A percentile compares a stretch with the other conserved stretches of the same genome.
phyloP scores from a whole-genome alignment of 2,888 invertebrate species.

The Philhelius pedissequus region DNA sequence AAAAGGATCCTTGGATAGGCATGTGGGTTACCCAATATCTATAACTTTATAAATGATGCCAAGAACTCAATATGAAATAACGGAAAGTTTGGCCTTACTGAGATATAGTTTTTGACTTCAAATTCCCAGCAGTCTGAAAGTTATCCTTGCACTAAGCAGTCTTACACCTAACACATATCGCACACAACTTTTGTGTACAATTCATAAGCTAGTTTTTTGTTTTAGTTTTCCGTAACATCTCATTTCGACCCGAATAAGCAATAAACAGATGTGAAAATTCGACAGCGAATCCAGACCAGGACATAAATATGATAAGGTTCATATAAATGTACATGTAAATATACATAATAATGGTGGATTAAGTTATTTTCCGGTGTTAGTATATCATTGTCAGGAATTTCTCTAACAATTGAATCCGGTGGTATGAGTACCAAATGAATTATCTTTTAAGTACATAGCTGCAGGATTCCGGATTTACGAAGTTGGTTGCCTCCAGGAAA shows the following conservation, averaged over 20 bases:
- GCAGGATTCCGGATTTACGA: constrained; percentile 48
- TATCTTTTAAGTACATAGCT: constrained; percentile 18
- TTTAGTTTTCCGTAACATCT: constrained; percentile 50
- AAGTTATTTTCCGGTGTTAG: constrained; percentile 54
- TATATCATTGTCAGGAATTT: neutral
- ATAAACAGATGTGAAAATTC: constrained; percentile 26
- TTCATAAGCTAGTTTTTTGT: constrained; percentile 42
- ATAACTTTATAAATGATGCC: neutral
- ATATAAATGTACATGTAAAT: constrained; percentile 71
- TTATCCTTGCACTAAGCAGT: constrained; percentile 34
- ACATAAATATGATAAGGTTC: constrained; percentile 59
- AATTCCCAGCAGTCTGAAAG: constrained; percentile 54
- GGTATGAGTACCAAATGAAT: too few species aligned
- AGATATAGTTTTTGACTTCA: constrained; percentile 34
- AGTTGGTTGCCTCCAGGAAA: constrained; percentile 62
- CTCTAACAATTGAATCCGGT: constrained; percentile 8
- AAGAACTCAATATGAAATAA: neutral
- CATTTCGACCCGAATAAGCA: constrained; percentile 7
- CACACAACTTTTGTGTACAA: neutral
- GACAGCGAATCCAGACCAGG: constrained; percentile 53
- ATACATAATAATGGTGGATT: constrained; percentile 58
- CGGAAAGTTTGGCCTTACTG: neutral
- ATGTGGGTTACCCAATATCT: constrained; percentile 3
- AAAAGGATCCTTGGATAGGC: too few species aligned
- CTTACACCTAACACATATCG: neutral